Evolutionary conservation across 2,113 vertebrate species (phyloP).

Genomic region (Carassius gibelio): DNA sequence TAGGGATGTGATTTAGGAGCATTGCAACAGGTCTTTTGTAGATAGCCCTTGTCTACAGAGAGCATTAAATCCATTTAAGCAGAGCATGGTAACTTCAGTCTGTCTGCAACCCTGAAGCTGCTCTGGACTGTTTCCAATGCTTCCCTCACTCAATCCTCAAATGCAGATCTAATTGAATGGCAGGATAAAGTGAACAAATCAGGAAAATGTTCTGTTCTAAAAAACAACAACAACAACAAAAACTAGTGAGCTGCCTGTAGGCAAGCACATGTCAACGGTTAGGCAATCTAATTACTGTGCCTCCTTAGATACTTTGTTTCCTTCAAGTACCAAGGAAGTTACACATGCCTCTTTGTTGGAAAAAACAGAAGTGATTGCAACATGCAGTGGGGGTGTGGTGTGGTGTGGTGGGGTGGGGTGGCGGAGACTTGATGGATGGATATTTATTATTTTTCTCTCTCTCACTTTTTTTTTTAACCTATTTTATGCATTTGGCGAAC

Average conservation of each 20-base stretch:
- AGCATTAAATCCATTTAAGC: background rate
- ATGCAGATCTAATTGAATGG: background rate
- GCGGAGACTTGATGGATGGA: too few species aligned
- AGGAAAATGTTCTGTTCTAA: background rate
- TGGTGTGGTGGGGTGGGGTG: too few species aligned
- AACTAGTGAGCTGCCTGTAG: background rate
- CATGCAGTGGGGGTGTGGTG: too few species aligned
- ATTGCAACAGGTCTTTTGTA: background rate
- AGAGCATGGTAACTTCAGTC: background rate
- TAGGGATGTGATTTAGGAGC: background rate
- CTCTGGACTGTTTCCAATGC: background rate
- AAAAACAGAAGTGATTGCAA: background rate
- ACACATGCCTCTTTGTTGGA: background rate
- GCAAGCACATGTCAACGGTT: background rate
- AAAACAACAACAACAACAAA: background rate
- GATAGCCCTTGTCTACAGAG: background rate
- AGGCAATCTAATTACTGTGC: background rate
- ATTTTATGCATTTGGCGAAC: too few species aligned
- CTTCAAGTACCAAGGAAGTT: background rate
- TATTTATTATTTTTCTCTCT: too few species aligned
- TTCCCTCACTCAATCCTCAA: constrained; percentile 9
- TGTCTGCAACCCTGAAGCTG: constrained; percentile 7
- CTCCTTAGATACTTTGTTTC: background rate
- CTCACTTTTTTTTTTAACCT: too few species aligned
- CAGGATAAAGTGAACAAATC: background rate